Evolutionary conservation across 2,797 vertebrate species (phyloP), one percentile per base, ranked within the genome.

Genomic region (Gobio occitaniae): DNA sequence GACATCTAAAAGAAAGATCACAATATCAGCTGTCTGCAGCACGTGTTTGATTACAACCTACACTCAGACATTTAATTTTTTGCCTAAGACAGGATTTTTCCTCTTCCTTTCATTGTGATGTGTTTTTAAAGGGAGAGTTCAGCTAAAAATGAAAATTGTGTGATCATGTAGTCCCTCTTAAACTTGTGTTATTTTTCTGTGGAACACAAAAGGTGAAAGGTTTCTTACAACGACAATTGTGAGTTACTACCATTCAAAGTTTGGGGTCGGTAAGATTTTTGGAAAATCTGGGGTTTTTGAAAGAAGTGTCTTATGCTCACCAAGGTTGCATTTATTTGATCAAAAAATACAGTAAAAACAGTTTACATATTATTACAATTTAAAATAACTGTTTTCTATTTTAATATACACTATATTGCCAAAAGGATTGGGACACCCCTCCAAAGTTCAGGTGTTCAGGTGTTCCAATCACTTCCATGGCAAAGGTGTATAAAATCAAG

Each of bases 1-100:
- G 61, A 68, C 82, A 68, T 69, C 80, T 72, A n/a, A 82, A 71
- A 25, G 2, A 83, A 74, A 83, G 32, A 32, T 63, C 10, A 13
- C 11, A 78, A 65, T 21, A 54, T 78, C 72, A 59, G 68, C 74
- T 72, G 32, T 79, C 76, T 25, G 66, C 77, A 75, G 44, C 8
- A n/a, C 2, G 41, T 16, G 36, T 71, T 38, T 84, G 74, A 89
- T 87, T 84, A 74, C 32, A 79, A 25, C 41, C 56, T 47, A 50
- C 41, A 76, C 47, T 82, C 78, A 70, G 41, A 44, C 75, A 48
- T 17, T 38, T 52, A 5, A 61, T 79, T 63, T 84, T 32, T 71
- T 56, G 29, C 38, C 38, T 59, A 29, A 50, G 61, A 66, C 48
- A 69, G 9, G 12, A 36, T 56, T 84, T 56, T 63, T 68, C 36